These are phyloP conservation scores for Trichosurus vulpecula DNA, from an alignment of 2,797 vertebrate genomes.

Conservation along the genomic window DNA sequence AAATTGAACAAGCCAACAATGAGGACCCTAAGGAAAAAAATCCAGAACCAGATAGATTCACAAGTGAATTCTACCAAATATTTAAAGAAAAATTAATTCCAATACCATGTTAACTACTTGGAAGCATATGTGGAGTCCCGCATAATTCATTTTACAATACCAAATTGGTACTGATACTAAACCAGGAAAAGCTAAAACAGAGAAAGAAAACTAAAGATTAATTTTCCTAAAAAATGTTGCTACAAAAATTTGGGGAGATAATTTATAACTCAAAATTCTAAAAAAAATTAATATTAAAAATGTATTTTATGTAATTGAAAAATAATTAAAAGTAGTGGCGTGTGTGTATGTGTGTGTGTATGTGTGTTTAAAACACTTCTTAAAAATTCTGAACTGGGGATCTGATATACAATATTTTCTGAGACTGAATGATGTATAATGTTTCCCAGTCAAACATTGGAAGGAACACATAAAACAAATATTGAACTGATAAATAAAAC, in stretches of 20 bases:
- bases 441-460: neutral
- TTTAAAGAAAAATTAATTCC: neutral
- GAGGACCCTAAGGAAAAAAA: too few relatives aligned
- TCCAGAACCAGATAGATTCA: too few relatives aligned
- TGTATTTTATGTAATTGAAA: neutral
- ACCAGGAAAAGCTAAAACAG: neutral
- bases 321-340: neutral
- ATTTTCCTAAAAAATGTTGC: neutral
- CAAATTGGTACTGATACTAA: neutral
- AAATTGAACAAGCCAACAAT: too few relatives aligned
- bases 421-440: constrained; percentile 10
- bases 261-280: neutral
- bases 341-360: neutral
- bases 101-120: neutral
- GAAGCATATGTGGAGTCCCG: neutral
- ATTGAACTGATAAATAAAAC: too few relatives aligned
- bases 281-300: neutral
- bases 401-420: constrained; percentile 30
- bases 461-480: too few relatives aligned
- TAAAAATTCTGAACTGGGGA: neutral
- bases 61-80: too few relatives aligned
- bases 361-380: neutral
- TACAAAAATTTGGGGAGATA: neutral
- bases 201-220: neutral
- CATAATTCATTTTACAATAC: neutral